Base-by-base conservation (phyloP, 2,888 invertebrate genomes). In the Coenonympha arcania region DNA sequence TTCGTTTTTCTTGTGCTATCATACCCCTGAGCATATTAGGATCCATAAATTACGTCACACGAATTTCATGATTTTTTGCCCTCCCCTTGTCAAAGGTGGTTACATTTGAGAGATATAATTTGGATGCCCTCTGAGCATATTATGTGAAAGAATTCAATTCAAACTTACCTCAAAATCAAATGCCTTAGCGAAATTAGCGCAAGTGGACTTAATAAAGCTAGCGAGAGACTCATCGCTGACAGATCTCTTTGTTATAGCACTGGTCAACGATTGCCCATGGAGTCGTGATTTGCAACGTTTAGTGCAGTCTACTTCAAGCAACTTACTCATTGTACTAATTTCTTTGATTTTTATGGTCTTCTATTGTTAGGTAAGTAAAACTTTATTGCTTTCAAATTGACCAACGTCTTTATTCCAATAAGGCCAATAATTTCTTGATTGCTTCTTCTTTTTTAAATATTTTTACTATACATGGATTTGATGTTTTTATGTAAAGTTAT, bases 221-320 rank as follows among this genome's bases (percentile, higher is more conserved):
- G 88, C 89, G 40, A 92, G 69, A 24, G 89, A 88, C 26, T 81
- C 77, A 72, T 91, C 89, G 1, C 79, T 79, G 24, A 90, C 77
- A 8, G 88, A 88, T 57, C 90, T 85, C 69, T 91, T 91, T 0
- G 92, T 90, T 40, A 92, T 83, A 5, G 90, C 89, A 56, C 90
- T 86, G 0, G 89, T 90, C n/a, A 92, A 80, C 20, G 82, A 75
- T 55, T 88, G 84, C 18, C 89, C 90, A 60, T 90, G 90, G 43
- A 73, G 71, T 20, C 81, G 73, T 33, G 90, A 91, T 59, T 72
- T 83, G 63, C 90, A 90, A 57, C 87, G 84, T 30, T 71, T 75
- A 0, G 90, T 90, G 71, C 92, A 92, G 57, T 89, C 89, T 31
- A 77, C 69, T 40, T 88, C 87, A 31, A 62, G 59, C 60, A 67